These are phyloP conservation scores for Copidosoma aretas DNA, from an alignment of 2,888 invertebrate species.

Conservation along the genomic window DNA sequence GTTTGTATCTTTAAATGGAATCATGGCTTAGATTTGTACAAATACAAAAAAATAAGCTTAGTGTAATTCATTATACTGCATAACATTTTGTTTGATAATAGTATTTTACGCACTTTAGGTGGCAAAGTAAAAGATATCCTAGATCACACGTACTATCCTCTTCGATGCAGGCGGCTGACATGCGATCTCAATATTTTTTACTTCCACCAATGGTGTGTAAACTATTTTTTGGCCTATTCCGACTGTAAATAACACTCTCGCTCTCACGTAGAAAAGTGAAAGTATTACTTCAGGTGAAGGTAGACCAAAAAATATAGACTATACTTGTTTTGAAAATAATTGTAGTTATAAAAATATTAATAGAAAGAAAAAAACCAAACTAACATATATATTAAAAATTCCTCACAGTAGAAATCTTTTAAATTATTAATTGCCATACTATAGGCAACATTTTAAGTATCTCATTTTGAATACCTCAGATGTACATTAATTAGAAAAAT, in stretches of 20 bases:
- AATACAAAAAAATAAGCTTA: constrained; percentile 34
- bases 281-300: too few relatives aligned
- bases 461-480: constrained; percentile 32
- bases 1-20: constrained; percentile 34
- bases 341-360: constrained; percentile 17
- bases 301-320: too few relatives aligned
- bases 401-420: constrained; percentile 13
- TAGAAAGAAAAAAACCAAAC: constrained; percentile 30
- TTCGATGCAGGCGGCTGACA: too few relatives aligned
- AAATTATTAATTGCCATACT: constrained; percentile 19
- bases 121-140: too few relatives aligned
- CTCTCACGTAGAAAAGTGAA: too few relatives aligned
- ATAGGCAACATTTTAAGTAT: constrained; percentile 23
- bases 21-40: constrained; percentile 31
- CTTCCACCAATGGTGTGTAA: too few relatives aligned
- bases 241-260: constrained; percentile 13
- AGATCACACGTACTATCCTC: too few relatives aligned
- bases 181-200: too few relatives aligned
- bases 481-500: constrained; percentile 59
- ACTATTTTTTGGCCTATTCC: too few relatives aligned
- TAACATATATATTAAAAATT: constrained; percentile 34
- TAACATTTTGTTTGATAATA: constrained; percentile 15
- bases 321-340: too few relatives aligned
- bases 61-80: constrained; percentile 27
- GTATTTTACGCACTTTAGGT: too few relatives aligned